Evolutionary conservation across 1,140 invertebrate species (phyloP).

Genomic region (Hyles vespertilio): DNA sequence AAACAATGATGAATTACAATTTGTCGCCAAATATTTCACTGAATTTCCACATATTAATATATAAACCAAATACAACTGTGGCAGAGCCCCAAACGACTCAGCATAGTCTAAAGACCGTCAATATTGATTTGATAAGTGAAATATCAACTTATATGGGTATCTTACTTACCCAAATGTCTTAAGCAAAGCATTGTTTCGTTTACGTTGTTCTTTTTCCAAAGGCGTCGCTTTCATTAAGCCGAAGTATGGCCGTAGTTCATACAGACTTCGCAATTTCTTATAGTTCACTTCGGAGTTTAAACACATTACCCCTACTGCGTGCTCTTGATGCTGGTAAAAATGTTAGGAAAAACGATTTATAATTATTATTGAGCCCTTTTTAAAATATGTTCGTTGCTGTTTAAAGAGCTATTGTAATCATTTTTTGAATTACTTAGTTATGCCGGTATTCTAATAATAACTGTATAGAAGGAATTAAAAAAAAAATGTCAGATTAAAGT

Average conservation of each 20-base stretch:
- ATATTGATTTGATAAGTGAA: no score
- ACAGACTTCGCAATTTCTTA: slow-evolving; percentile 76
- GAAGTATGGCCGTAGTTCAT: slow-evolving; percentile 62
- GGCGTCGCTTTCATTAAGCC: slow-evolving; percentile 43
- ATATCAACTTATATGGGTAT: not conserved
- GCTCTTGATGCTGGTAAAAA: slow-evolving; percentile 58
- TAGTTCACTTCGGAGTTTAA: slow-evolving; percentile 79
- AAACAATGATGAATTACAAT: not conserved
- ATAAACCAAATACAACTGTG: no score
- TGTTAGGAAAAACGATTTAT: not conserved
- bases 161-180: slow-evolving; percentile 42
- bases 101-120: no score
- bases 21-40: not conserved
- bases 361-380: not conserved
- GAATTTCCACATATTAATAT: no score
- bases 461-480: no score
- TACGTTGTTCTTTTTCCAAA: slow-evolving; percentile 46
- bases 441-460: no score
- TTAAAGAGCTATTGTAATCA: no score
- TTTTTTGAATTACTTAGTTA: no score
- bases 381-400: no score
- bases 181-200: slow-evolving; percentile 39
- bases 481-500: no score
- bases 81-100: no score
- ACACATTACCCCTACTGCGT: slow-evolving; percentile 74